Base-by-base conservation (phyloP, 2,888 invertebrate species). In the Drosophila macrospina region DNA sequence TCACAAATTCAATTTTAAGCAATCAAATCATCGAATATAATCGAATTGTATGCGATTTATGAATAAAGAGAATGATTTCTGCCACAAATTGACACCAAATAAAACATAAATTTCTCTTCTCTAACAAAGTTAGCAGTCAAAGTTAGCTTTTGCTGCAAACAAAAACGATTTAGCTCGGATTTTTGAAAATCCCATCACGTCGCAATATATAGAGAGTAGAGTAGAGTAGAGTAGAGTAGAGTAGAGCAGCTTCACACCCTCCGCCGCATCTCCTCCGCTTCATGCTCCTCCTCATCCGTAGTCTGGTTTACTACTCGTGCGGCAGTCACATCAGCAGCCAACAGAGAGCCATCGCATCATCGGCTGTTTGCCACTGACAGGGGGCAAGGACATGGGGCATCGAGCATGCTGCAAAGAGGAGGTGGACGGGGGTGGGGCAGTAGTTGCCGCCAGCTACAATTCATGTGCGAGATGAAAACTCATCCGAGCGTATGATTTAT, bases 21-120 rank as follows among this genome's bases (percentile, higher is more conserved):
- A 80, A 80, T 80, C 80, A 80, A 80, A 78, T 82, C 80, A 75
- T 74, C 67, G 79, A 72, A 69, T 62, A 78, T 74, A 78, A 80
- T 82, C 71, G 74, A 80, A 82, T 79, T 82, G 69, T 65, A 64
- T 78, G 75, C 56, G 79, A 69, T 82, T 78, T 70, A 80, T 81
- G 72, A 79, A 78, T 80, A 81, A 82, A 75, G 60, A 63, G 71
- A 78, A 80, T 78, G 82, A 80, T 81, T 78, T 66, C 69, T 72
- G 79, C 79, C 82, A 82, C 80, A 82, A 80, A 80, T 80, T 82
- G 80, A 82, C 80, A 80, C 80, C 79, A 78, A 80, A 80, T 72
- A 80, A 80, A 80, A 78, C 79, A 80, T 80, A 80, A 78, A 80
- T 82, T 80, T 80, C 69, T 78, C 69, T 82, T 69, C 59, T 69